Base-by-base conservation (phyloP, 1,140 invertebrate genomes). In the Trachelipus rathkii region DNA sequence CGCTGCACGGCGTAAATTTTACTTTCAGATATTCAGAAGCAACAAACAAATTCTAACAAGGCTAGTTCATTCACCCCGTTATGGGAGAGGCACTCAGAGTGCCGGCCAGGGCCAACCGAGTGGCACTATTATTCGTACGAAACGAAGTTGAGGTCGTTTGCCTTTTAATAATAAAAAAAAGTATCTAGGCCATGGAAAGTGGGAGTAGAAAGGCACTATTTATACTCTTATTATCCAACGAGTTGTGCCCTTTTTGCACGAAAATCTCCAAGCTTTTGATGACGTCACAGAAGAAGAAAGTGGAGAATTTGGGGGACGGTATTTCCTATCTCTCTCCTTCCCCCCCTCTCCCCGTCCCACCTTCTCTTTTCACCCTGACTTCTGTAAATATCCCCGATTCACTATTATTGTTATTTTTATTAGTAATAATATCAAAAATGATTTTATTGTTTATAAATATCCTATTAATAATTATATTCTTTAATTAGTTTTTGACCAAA, bases 111-210 rank as follows among this genome's bases (percentile, higher is more conserved):
- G 50, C 50, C 50, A 60, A 19, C 50, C 11, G 50, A 60, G 50
- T 13, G 50, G 11, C 50, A 60, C 50, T 60, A 60, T 60, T 19
- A 13, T 13, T 60, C 50, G 50, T 33, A 33, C 33, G 33, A 33
- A 33, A 13, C 50, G 50, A 8, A 19, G 50, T 19, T 60, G 50
- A 60, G 50, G 50, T 60, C 50, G 50, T 60, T 60, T 60, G 50
- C 50, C 50, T 60, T 19, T 60, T 33, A 33, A 33, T 33, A 33
- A 33, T 33, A 33, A 33, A 33, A 33, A 13, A 19, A 13, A 15
- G 50, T 15, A 60, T 60, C 50, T 60, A 60, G 50, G 50, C 50
- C 50, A 60, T 60, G 50, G 50, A 60, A 60, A 60, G 50, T 60
- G 50, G 11, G 50, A 60, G 50, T 19, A 19, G 19, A 60, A 60